phyloP scores from a whole-genome alignment of 2,888 invertebrate genomes.

The Pristionchus arcanus region DNA sequence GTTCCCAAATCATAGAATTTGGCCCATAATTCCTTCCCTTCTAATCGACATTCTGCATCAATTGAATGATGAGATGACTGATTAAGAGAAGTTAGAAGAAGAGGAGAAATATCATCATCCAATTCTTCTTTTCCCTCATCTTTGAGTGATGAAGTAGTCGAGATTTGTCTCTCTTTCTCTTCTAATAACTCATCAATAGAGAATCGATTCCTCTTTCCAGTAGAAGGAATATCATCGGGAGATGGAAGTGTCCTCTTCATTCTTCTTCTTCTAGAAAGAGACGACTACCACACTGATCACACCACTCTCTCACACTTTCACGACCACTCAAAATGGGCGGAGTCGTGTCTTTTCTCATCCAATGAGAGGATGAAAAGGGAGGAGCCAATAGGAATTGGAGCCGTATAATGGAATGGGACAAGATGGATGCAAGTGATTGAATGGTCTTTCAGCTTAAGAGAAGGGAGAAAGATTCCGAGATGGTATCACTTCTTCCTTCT shows the following conservation, averaged over 20 bases:
- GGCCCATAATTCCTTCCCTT: slow-evolving; percentile 98
- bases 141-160: background rate
- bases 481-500: slow-evolving; percentile 6
- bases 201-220: slow-evolving; percentile 38
- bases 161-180: background rate
- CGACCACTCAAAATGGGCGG: slow-evolving; percentile 27
- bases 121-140: background rate
- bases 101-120: background rate
- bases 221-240: background rate
- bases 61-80: background rate
- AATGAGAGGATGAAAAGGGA: slow-evolving; percentile 32
- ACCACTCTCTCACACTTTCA: slow-evolving; percentile 30
- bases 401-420: slow-evolving; percentile 28
- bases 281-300: slow-evolving; percentile 32
- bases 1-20: slow-evolving; percentile 92
- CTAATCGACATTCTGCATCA: slow-evolving; percentile 89
- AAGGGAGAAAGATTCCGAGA: background rate
- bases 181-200: slow-evolving; percentile 53
- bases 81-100: background rate
- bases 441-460: slow-evolving; percentile 39
- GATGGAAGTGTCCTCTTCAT: slow-evolving; percentile 28
- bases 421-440: slow-evolving; percentile 36
- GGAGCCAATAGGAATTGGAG: background rate
- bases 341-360: background rate
- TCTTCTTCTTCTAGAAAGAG: slow-evolving; percentile 5